Evolutionary conservation across 2,113 vertebrate genomes (phyloP), one percentile per base, ranked within the genome.

Genomic region (Grammomys surdaster): DNA sequence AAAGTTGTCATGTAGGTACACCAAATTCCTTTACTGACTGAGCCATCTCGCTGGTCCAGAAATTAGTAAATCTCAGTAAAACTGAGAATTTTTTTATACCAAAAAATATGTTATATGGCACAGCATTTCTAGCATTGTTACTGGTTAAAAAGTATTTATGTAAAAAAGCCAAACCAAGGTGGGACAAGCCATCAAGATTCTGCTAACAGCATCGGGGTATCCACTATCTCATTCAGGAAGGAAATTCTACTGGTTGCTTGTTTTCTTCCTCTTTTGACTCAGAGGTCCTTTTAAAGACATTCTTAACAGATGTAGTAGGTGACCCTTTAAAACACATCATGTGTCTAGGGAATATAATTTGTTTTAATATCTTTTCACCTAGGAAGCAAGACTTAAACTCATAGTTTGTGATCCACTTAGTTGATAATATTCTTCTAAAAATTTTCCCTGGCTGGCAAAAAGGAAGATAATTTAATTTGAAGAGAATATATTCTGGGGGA

Each of bases 391-490:
- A 89, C 95, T 97, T 97, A 97, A 97, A 97, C 85, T 93, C 87
- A 93, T 89, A 97, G 96, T 97, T 97, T 97, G 94, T 97, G 96
- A 98, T 97, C 96, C 93, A 97, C 98, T 98, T 97, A 97, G 94
- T 97, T 96, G 97, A 97, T 98, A 97, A 97, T 97, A 97, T 95
- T 95, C 96, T 97, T 95, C 86, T 92, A 96, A 97, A 96, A 95
- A 89, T 78, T 73, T 89, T 80, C 80, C 94, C 96, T 97, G 94
- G 87, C 95, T 97, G 95, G 97, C 84, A 88, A 97, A 95, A 93
- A 85, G 96, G 95, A 93, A 97, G 96, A 97, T 97, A 96, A 97
- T 98, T 98, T 97, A 97, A 97, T 97, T 97, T 97, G 92, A 97
- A 97, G 91, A 96, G 97, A 97, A 96, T 90, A 97, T 96, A 78